Base-by-base conservation (phyloP, 2,888 invertebrate genomes). In the Temnothorax rugatulus region DNA sequence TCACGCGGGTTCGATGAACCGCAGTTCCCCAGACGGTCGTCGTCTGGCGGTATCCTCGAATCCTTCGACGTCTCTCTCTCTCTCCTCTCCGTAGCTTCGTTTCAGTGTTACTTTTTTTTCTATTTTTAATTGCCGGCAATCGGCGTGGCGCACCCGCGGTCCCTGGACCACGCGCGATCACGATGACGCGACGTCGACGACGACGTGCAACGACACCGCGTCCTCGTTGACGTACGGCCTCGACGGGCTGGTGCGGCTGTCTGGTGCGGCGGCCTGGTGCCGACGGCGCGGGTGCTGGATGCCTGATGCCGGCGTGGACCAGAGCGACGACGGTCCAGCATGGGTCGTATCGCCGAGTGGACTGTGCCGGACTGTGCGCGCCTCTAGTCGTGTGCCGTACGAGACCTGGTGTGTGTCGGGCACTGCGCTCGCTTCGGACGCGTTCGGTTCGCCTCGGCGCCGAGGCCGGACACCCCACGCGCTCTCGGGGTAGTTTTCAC, bases 271-370 rank as follows among this genome's bases (percentile, higher is more conserved):
- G 73, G 11, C 57, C 57, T 57, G 59, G 41, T 54, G 52, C 4
- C 83, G 86, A 81, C 84, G 85, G 63, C 90, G 79, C 87, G 88
- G 90, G 89, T 90, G 87, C 87, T 89, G 89, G 85, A 89, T 90
- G 90, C 77, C 90, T 89, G 88, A 84, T 89, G 87, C 92, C 93
- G 92, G 92, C 93, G 93, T 92, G 94, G 93, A 93, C 93, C 92
- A 91, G 92, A 91, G 90, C 91, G 92, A 93, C 92, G 91, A 91
- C 93, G 93, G 95, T 95, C 95, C 95, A 94, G 94, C 95, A 94
- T 94, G 94, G 94, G 94, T 94, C 95, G 95, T 94, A 94, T 94
- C 94, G 93, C 93, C 92, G 93, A 95, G 94, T 95, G 95, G 95
- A 95, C 95, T 95, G 95, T 94, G 95, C 94, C 93, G 94, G 93